Conservation (phyloP, 2,113 vertebrate species). For the Rallus limicola region DNA sequence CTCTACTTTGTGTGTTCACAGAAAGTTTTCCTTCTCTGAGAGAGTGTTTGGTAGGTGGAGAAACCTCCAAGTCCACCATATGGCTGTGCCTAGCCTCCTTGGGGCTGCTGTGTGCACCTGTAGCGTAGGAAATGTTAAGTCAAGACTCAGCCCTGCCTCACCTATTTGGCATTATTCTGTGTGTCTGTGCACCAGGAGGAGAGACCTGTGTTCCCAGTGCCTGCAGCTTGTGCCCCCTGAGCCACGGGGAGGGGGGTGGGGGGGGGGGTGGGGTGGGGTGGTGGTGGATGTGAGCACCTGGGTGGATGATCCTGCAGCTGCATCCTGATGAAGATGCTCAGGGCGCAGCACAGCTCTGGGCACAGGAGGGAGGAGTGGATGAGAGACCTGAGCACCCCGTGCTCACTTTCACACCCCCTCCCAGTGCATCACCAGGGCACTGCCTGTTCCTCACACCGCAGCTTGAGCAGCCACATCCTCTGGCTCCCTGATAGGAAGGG, state of each 20-base stretch:
- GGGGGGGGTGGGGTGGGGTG: no score
- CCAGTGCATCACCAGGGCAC: background rate
- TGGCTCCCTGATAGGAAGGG: accelerated
- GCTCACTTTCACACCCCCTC: background rate
- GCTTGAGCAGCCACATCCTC: accelerated
- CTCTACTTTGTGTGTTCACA: background rate
- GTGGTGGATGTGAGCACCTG: accelerated
- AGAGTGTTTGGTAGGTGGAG: background rate
- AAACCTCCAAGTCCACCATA: background rate
- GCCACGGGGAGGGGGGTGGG: accelerated
- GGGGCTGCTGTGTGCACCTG: background rate
- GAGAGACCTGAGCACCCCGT: background rate
- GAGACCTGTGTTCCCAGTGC: accelerated
- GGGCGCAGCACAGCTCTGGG: background rate
- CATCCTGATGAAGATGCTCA: accelerated
- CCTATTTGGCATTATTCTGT: no score
- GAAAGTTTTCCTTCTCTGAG: background rate
- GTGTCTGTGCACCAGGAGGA: background rate
- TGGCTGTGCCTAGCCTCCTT: background rate
- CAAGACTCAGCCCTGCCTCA: background rate
- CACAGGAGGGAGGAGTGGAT: accelerated
- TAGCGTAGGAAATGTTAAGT: background rate
- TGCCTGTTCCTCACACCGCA: background rate
- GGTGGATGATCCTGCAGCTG: accelerated
- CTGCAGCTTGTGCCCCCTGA: background rate